A percentile compares a stretch with the other conserved stretches of the same genome.
phyloP scores from a whole-genome alignment of 2,888 invertebrate species.

The Zelleria hepariella region DNA sequence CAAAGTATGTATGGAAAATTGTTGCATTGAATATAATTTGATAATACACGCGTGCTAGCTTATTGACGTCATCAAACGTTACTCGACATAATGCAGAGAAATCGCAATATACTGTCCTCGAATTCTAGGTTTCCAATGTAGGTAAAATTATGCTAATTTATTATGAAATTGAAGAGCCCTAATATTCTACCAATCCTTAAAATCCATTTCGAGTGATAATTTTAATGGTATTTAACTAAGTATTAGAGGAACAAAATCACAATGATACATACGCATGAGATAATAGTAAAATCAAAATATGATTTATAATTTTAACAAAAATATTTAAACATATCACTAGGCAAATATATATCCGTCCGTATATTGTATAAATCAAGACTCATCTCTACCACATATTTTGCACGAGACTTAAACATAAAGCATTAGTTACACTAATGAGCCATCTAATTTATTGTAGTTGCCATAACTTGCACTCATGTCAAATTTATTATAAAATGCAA shows the following conservation, averaged over 20 bases:
- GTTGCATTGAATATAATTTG: neutral
- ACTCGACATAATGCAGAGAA: neutral
- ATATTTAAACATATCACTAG: constrained; percentile 52
- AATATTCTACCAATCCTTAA: constrained; percentile 15
- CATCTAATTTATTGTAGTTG: constrained; percentile 31
- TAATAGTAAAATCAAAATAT: constrained; percentile 9
- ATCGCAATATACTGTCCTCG: neutral
- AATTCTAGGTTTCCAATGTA: neutral
- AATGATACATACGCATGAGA: constrained; percentile 24
- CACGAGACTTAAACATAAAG: constrained; percentile 38
- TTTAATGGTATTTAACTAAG: constrained; percentile 21
- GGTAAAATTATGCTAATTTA: constrained; percentile 1
- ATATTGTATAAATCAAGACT: constrained; percentile 26
- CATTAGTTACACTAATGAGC: constrained; percentile 56
- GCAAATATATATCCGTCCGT: constrained; percentile 41
- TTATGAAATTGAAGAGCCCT: neutral
- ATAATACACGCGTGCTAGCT: neutral
- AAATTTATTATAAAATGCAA: constrained; percentile 32
- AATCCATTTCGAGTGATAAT: constrained; percentile 42
- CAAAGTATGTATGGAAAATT: neutral
- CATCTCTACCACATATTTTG: constrained; percentile 36
- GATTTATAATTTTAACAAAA: constrained; percentile 6
- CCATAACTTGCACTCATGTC: constrained; percentile 29
- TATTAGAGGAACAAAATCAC: constrained; percentile 58
- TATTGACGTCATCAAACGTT: neutral